Conservation (phyloP, 2,888 invertebrate species). For the Helleia helle region DNA sequence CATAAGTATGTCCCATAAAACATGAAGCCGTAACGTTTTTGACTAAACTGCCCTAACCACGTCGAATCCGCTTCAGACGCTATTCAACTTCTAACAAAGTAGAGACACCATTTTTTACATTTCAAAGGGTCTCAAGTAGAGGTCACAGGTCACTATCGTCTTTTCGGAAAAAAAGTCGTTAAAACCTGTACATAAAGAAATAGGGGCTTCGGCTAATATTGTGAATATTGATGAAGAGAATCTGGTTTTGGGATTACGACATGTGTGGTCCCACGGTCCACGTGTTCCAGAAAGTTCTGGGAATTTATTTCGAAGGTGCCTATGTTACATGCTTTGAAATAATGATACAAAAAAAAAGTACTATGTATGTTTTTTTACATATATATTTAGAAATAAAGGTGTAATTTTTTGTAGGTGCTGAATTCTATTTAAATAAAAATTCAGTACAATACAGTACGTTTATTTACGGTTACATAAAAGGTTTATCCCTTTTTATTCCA, state of each 20-base stretch:
- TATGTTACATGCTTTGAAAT: background rate
- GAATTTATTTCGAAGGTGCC: slow-evolving; percentile 22
- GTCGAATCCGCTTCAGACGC: slow-evolving; percentile 44
- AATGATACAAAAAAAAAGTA: background rate
- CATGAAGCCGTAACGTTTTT: slow-evolving; percentile 6
- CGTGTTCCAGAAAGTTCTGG: slow-evolving; percentile 44
- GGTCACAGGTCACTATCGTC: slow-evolving; percentile 67
- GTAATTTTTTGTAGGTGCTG: too few relatives aligned
- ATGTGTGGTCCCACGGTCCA: slow-evolving; percentile 69
- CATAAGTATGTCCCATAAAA: slow-evolving; percentile 3
- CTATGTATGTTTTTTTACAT: too few relatives aligned
- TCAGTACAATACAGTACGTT: too few relatives aligned
- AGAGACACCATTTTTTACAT: slow-evolving; percentile 32
- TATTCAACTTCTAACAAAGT: slow-evolving; percentile 30
- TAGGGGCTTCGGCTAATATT: slow-evolving; percentile 69
- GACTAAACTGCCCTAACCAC: slow-evolving; percentile 37
- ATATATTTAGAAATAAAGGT: too few relatives aligned
- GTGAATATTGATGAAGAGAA: slow-evolving; percentile 73
- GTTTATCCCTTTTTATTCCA: slow-evolving; percentile 44
- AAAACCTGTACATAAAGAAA: slow-evolving; percentile 54
- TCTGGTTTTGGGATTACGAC: slow-evolving; percentile 59
- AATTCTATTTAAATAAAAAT: too few relatives aligned
- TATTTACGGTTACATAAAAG: slow-evolving; percentile 14
- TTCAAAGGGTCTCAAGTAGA: slow-evolving; percentile 44
- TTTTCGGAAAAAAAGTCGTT: slow-evolving; percentile 69